Conservation (phyloP, 2,113 vertebrate genomes). For the Mesocricetus auratus region DNA sequence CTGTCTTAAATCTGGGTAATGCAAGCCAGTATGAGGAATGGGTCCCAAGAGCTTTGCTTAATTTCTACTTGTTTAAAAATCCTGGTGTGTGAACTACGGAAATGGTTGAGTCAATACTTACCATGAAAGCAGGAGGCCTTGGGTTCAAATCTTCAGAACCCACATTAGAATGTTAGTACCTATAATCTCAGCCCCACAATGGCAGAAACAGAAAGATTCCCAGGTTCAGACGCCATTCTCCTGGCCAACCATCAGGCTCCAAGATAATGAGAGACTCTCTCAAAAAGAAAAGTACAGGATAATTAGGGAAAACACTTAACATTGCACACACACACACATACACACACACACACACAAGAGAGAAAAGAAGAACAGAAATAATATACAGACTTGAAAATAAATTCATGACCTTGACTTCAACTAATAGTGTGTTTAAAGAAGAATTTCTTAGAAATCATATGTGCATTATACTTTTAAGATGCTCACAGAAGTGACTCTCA, state of each 20-base stretch:
- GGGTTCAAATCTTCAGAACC: background rate
- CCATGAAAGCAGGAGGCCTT: background rate
- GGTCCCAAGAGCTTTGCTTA: background rate
- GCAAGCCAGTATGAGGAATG: background rate
- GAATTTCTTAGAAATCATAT: background rate
- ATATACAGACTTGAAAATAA: background rate
- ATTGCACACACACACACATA: background rate
- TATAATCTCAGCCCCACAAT: background rate
- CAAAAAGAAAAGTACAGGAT: background rate
- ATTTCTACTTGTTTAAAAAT: background rate
- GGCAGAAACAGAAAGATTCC: background rate
- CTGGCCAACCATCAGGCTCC: background rate
- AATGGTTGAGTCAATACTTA: background rate
- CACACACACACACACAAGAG: background rate
- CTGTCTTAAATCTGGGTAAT: background rate
- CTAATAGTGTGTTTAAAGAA: background rate
- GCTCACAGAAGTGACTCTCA: background rate
- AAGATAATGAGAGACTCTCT: background rate
- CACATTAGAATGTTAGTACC: background rate
- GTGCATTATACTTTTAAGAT: conserved; percentile 18
- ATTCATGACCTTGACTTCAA: background rate
- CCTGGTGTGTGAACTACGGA: background rate
- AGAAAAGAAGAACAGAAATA: background rate
- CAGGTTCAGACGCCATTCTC: background rate
- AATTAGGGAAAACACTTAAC: background rate